Conservation (phyloP, 1,140 invertebrate species). For the Ectropis grisescens region DNA sequence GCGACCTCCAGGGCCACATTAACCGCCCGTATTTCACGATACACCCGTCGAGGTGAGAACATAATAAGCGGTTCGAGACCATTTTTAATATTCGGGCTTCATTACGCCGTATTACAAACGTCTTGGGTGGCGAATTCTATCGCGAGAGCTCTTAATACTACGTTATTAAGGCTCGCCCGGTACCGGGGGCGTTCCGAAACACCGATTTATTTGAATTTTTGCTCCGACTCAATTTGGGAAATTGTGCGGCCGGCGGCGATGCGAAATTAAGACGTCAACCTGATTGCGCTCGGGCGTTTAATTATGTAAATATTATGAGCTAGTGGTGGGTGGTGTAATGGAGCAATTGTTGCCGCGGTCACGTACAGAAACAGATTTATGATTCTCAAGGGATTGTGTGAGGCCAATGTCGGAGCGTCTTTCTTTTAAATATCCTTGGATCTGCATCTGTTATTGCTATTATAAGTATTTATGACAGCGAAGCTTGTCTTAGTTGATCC, state of each 20-base stretch:
- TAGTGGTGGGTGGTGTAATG: constrained; percentile 51
- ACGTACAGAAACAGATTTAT: constrained; percentile 53
- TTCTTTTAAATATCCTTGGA: too few species aligned
- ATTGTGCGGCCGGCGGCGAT: constrained; percentile 58
- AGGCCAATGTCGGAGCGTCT: too few species aligned
- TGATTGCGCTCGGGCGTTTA: constrained; percentile 63
- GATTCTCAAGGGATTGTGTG: constrained; percentile 3
- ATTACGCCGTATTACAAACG: constrained; percentile 67
- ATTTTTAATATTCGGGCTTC: constrained; percentile 69
- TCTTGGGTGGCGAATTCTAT: constrained; percentile 69
- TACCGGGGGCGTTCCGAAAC: constrained; percentile 36
- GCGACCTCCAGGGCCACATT: constrained; percentile 41
- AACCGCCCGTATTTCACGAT: constrained; percentile 60
- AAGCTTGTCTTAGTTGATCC: too few species aligned
- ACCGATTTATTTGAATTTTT: constrained; percentile 69
- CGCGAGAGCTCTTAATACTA: constrained; percentile 61
- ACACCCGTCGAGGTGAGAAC: constrained; percentile 62
- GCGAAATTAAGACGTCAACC: constrained; percentile 68
- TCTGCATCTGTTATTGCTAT: too few species aligned
- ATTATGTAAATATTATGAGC: constrained; percentile 67
- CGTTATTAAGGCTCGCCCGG: constrained; percentile 48
- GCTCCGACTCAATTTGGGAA: constrained; percentile 66
- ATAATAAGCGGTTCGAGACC: constrained; percentile 64
- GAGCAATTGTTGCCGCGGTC: constrained; percentile 44
- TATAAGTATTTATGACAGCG: too few species aligned